These are phyloP conservation scores for Priocnemis perturbator DNA, from an alignment of 2,888 invertebrate species.

Conservation along the genomic window DNA sequence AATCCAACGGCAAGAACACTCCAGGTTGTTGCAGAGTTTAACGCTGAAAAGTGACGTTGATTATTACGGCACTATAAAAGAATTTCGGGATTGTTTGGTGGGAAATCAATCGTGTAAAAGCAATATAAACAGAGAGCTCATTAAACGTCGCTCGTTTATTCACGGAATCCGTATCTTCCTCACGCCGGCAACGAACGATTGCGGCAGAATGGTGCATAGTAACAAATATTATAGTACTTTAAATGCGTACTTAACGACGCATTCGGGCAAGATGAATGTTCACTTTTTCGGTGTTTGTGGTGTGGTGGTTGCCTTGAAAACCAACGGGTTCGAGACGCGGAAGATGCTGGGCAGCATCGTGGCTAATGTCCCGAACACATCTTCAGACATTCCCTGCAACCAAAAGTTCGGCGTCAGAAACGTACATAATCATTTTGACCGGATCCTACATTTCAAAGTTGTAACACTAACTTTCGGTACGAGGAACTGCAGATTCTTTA, in stretches of 20 bases:
- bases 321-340: slow-evolving; percentile 94
- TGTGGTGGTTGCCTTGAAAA: slow-evolving; percentile 79
- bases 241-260: slow-evolving; percentile 23
- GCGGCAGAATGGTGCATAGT: slow-evolving; percentile 31
- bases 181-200: slow-evolving; percentile 27
- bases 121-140: slow-evolving; percentile 43
- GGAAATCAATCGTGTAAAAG: slow-evolving; percentile 38
- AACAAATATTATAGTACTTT: slow-evolving; percentile 47
- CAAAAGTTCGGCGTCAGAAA: neutral
- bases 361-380: slow-evolving; percentile 87
- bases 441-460: slow-evolving; percentile 1
- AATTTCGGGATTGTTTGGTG: slow-evolving; percentile 19
- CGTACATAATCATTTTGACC: neutral
- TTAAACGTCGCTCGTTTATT: slow-evolving; percentile 51
- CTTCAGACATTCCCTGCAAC: slow-evolving; percentile 85
- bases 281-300: slow-evolving; percentile 74
- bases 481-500: slow-evolving; percentile 91
- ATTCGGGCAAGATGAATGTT: slow-evolving; percentile 39
- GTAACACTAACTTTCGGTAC: slow-evolving; percentile 83
- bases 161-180: slow-evolving; percentile 34
- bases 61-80: neutral
- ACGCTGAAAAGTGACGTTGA: neutral
- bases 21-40: no score
- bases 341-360: slow-evolving; percentile 95
- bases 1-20: neutral